Percentiles rank a stretch among this genome's conserved stretches.
Conservation (phyloP, 1,140 invertebrate genomes). For the Papilio xuthus region DNA sequence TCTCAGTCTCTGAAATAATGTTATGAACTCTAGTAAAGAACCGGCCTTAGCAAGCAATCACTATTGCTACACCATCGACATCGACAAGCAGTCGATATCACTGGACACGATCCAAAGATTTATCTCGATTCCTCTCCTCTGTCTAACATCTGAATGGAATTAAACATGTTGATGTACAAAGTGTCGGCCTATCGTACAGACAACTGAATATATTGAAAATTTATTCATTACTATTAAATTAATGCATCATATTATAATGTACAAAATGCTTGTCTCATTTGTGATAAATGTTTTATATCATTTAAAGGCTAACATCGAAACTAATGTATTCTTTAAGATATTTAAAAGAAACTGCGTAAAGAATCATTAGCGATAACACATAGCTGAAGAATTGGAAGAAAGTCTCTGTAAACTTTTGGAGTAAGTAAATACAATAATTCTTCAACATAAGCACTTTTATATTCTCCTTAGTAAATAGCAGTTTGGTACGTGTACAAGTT, state of each 20-base stretch:
- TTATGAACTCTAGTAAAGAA: slow-evolving; percentile 5
- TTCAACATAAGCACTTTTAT: background rate
- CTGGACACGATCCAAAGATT: slow-evolving; percentile 36
- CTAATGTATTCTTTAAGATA: background rate
- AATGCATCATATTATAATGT: slow-evolving; percentile 6
- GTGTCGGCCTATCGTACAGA: background rate
- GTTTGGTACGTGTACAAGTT: background rate
- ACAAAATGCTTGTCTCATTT: background rate
- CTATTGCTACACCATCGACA: slow-evolving; percentile 33
- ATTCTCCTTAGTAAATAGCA: background rate
- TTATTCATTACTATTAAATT: slow-evolving; percentile 6
- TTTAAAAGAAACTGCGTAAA: background rate
- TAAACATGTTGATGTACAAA: slow-evolving; percentile 32
- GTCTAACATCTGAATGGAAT: slow-evolving; percentile 34
- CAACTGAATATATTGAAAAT: slow-evolving; percentile 11
- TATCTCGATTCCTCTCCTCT: slow-evolving; percentile 28
- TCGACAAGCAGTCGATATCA: slow-evolving; percentile 30
- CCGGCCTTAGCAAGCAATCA: background rate
- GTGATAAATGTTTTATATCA: background rate
- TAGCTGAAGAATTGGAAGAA: background rate
- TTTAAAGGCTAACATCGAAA: background rate
- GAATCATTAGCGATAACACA: background rate
- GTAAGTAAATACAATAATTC: background rate
- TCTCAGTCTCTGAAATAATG: background rate
- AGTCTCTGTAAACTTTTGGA: background rate